These are phyloP conservation scores for Dendroctonus valens DNA, from an alignment of 1,140 invertebrate species.

Conservation along the genomic window DNA sequence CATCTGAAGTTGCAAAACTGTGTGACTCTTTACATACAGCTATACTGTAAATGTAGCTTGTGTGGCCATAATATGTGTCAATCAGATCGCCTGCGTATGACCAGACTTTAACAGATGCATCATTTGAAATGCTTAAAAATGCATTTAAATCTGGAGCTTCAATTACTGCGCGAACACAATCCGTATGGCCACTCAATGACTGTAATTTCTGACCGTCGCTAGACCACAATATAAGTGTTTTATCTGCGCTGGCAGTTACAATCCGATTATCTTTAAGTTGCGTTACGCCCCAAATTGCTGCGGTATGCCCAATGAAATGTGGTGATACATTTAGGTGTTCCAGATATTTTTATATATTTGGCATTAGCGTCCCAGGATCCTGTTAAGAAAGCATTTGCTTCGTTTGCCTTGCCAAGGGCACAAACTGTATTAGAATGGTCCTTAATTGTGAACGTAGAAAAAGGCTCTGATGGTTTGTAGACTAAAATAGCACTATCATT, in stretches of 20 bases:
- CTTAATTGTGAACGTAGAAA: conserved; percentile 67
- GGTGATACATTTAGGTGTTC: conserved; percentile 50
- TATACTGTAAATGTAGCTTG: conserved; percentile 75
- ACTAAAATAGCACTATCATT: conserved; percentile 83
- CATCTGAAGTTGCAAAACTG: conserved; percentile 74
- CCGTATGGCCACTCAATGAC: conserved; percentile 69
- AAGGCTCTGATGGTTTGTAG: conserved; percentile 64
- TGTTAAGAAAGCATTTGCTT: conserved; percentile 61
- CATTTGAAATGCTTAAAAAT: conserved; percentile 86
- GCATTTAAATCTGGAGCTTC: conserved; percentile 62
- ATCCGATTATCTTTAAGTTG: conserved; percentile 62
- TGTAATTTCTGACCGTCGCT: conserved; percentile 56
- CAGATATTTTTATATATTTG: conserved; percentile 71
- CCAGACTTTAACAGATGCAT: conserved; percentile 83
- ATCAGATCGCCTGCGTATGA: conserved; percentile 74
- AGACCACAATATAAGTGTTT: conserved; percentile 82
- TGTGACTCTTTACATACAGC: conserved; percentile 60
- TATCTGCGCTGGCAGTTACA: conserved; percentile 89
- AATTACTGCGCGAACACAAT: conserved; percentile 82
- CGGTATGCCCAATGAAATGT: conserved; percentile 75
- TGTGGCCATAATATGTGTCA: conserved; percentile 76
- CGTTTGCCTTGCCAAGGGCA: conserved; percentile 59
- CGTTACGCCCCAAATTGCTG: conserved; percentile 86
- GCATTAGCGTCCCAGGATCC: conserved; percentile 92
- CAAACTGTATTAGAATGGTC: conserved; percentile 82